phyloP scores from a whole-genome alignment of 2,113 vertebrate genomes.

The Malurus melanocephalus region DNA sequence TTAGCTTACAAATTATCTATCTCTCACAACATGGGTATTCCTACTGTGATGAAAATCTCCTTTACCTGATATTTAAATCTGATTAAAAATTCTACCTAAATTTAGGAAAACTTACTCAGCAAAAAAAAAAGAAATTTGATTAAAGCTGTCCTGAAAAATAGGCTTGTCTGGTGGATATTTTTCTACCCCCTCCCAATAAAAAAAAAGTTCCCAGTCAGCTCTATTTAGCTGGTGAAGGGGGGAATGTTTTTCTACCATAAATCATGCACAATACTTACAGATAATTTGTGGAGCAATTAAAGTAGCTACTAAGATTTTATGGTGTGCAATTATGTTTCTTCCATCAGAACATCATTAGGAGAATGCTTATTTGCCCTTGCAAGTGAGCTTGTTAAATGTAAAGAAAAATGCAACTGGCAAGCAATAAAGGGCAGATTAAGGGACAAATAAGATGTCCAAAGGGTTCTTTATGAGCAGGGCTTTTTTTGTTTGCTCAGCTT shows the following conservation, averaged over 20 bases:
- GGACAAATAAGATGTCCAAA: constrained; percentile 3
- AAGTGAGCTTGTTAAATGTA: constrained; percentile 9
- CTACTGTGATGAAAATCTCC: background rate
- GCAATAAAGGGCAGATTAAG: constrained; percentile 30
- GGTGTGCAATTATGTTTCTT: constrained; percentile 38
- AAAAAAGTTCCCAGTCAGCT: background rate
- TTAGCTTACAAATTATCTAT: background rate
- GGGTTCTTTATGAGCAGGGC: background rate
- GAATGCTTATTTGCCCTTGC: constrained; percentile 43
- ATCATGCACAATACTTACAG: constrained; percentile 3
- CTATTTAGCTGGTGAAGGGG: background rate
- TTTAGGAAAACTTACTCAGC: background rate
- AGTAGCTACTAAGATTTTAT: constrained; percentile 42
- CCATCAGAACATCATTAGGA: constrained; percentile 45
- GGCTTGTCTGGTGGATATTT: background rate
- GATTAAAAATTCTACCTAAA: background rate
- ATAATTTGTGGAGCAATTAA: constrained; percentile 55
- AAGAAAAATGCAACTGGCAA: constrained; percentile 31
- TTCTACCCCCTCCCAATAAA: background rate
- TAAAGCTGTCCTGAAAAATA: background rate
- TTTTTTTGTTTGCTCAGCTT: constrained; percentile 13
- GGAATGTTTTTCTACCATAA: background rate
- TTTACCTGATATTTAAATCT: background rate
- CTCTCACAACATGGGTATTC: background rate
- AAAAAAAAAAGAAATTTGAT: background rate